A percentile compares a stretch with the other conserved stretches of the same genome.
Conservation (phyloP, 1,140 invertebrate genomes). For the Sinonovacula constricta region DNA sequence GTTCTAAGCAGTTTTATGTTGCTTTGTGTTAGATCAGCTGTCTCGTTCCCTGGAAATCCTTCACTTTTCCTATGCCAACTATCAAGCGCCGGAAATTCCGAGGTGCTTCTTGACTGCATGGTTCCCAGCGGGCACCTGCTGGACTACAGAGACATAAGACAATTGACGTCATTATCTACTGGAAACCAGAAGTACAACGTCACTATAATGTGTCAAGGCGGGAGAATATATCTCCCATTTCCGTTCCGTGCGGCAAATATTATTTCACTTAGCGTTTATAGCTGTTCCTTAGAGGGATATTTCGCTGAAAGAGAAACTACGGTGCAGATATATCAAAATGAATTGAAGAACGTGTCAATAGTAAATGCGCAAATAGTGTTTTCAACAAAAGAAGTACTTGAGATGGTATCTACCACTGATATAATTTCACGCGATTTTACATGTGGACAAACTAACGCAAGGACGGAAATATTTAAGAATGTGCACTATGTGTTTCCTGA, state of each 20-base stretch:
- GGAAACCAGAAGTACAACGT: neutral
- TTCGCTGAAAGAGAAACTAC: constrained; percentile 24
- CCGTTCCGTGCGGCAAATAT: constrained; percentile 43
- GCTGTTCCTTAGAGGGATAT: constrained; percentile 20
- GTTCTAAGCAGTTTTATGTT: too few relatives aligned
- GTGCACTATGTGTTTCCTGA: neutral
- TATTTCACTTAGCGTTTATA: constrained; percentile 15
- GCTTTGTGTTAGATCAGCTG: too few relatives aligned
- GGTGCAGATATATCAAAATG: neutral
- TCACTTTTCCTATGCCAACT: too few relatives aligned
- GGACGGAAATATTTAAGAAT: neutral
- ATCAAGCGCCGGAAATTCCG: too few relatives aligned
- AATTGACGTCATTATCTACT: neutral
- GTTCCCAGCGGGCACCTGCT: neutral
- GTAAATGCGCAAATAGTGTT: neutral
- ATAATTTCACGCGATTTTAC: neutral
- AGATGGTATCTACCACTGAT: neutral
- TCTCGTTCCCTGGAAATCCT: too few relatives aligned
- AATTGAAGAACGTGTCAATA: constrained; percentile 1
- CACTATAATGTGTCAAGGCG: neutral
- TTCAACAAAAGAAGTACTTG: neutral
- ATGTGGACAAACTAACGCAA: neutral
- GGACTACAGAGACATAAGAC: neutral
- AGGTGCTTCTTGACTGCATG: too few relatives aligned
- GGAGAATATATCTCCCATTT: constrained; percentile 30